phyloP scores from a whole-genome alignment of 1,140 invertebrate species.

The Acromyrmex echinatior region DNA sequence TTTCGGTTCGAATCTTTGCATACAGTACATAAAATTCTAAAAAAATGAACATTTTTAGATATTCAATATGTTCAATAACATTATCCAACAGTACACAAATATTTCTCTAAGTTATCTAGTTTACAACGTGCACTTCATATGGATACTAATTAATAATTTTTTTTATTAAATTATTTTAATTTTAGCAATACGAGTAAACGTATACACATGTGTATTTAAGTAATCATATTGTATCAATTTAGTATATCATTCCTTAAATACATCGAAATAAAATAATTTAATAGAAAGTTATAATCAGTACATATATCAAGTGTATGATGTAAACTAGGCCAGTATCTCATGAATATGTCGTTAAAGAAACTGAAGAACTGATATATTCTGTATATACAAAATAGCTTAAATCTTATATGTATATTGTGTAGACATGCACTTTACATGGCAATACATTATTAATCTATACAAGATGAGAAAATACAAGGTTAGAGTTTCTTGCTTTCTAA shows the following conservation, averaged over 20 bases:
- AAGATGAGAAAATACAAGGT: conserved; percentile 72
- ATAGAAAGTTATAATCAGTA: too few relatives aligned
- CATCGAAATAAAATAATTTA: too few relatives aligned
- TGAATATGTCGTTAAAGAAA: conserved; percentile 39
- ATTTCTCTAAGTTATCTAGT: conserved; percentile 6
- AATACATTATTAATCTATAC: conserved; percentile 66
- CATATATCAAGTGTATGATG: too few relatives aligned
- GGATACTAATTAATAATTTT: too few relatives aligned
- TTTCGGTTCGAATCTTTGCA: too few relatives aligned
- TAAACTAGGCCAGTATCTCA: not conserved
- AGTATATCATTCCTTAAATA: too few relatives aligned
- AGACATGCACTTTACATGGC: conserved; percentile 47
- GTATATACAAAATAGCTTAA: conserved; percentile 68
- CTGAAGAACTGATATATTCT: conserved; percentile 54
- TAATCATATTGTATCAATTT: too few relatives aligned
- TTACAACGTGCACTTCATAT: too few relatives aligned
- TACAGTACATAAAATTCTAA: conserved; percentile 64
- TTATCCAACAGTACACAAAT: conserved; percentile 56
- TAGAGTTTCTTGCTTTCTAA: conserved; percentile 51
- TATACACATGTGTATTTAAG: too few relatives aligned
- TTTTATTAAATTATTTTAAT: too few relatives aligned
- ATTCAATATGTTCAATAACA: conserved; percentile 57
- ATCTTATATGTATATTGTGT: conserved; percentile 54
- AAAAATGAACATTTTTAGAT: conserved; percentile 69
- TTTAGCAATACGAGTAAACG: too few relatives aligned